Evolutionary conservation across 2,113 vertebrate species (phyloP).

Genomic region (Mesitornis unicolor): DNA sequence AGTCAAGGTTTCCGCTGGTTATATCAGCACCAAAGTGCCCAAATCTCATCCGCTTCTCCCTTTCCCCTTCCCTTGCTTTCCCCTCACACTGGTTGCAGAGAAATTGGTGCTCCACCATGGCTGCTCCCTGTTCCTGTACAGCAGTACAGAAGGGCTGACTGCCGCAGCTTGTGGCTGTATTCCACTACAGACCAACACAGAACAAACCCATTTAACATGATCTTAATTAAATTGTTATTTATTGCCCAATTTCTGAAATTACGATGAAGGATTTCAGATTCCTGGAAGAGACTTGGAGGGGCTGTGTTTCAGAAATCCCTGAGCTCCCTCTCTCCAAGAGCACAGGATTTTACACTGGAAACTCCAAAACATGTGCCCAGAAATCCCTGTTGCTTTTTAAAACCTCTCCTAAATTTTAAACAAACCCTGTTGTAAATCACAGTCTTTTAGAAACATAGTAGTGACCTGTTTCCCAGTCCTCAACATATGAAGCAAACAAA

Average conservation of each 20-base stretch:
- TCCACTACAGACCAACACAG: neutral
- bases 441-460: neutral
- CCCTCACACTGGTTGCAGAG: rapidly evolving
- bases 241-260: neutral
- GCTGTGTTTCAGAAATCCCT: neutral
- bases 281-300: neutral
- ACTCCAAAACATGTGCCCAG: neutral
- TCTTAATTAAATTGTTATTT: neutral
- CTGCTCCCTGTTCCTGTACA: neutral
- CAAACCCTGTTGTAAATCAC: neutral
- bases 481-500: neutral
- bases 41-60: neutral
- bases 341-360: neutral
- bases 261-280: neutral
- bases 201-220: neutral
- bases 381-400: neutral
- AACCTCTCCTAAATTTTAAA: neutral
- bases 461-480: neutral
- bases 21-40: rapidly evolving
- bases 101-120: rapidly evolving
- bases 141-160: neutral
- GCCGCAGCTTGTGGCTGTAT: neutral
- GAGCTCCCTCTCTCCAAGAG: neutral
- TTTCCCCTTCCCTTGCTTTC: neutral
- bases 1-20: neutral